These are phyloP conservation scores for Platynereis dumerilii DNA, from an alignment of 2,888 invertebrate genomes.

Conservation along the genomic window DNA sequence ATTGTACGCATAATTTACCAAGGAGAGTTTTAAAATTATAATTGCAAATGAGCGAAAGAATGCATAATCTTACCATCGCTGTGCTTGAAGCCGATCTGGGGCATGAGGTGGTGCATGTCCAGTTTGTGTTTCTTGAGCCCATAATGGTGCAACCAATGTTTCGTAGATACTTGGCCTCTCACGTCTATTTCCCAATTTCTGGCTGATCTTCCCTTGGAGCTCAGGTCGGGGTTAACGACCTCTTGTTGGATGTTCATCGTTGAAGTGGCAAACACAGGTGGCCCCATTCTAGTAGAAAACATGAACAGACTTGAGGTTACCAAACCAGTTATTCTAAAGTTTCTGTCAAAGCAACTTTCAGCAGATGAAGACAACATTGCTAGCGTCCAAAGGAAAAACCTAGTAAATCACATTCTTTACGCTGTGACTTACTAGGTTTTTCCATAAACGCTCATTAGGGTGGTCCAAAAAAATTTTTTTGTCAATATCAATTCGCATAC, in stretches of 20 bases:
- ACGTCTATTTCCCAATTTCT: constrained; percentile 58
- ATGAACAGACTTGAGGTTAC: not conserved
- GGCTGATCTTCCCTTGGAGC: constrained; percentile 9
- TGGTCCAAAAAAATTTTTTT: too few species aligned
- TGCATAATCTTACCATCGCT: constrained; percentile 54
- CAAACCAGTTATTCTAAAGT: not conserved
- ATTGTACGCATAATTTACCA: too few species aligned
- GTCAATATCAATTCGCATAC: too few species aligned
- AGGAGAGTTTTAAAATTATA: too few species aligned
- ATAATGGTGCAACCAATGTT: constrained; percentile 59
- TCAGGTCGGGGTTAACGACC: constrained; percentile 20
- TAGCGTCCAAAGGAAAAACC: too few species aligned
- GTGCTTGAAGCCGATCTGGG: constrained; percentile 59
- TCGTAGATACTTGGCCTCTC: constrained; percentile 48
- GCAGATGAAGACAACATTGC: too few species aligned
- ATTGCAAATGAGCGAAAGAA: too few species aligned
- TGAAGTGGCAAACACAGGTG: not conserved
- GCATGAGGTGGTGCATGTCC: constrained; percentile 52
- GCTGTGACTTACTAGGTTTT: too few species aligned
- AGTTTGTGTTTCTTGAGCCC: constrained; percentile 57
- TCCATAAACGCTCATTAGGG: too few species aligned
- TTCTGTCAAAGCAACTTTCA: too few species aligned
- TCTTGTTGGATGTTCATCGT: not conserved
- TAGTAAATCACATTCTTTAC: too few species aligned
- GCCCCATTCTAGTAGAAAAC: too few species aligned